Evolutionary conservation across 2,113 vertebrate species (phyloP), one percentile per base, ranked within the genome.

Genomic region (Climacteris rufus): DNA sequence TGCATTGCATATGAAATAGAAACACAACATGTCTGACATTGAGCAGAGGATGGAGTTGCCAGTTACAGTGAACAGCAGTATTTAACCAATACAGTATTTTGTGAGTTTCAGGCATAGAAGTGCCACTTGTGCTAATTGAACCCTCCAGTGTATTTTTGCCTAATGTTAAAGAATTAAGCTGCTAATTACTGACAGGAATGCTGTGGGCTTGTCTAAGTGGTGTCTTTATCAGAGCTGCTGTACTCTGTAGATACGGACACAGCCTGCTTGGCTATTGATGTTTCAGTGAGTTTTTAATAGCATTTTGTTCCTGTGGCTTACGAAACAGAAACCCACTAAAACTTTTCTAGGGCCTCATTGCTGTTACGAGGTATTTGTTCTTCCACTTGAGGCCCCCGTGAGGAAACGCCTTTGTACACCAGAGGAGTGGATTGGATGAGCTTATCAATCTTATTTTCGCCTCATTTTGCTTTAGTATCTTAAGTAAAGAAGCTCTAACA

Each of bases 361-460:
- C 95, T 77, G 86, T 97, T 96, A 76, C 77, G 68, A 94, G 59
- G 71, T 95, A 92, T 4, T 97, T 97, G 53, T 90, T 96, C 86
- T 97, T 95, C 90, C 56, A 87, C 10, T 63, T 95, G 93, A 70
- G 91, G 79, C 80, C 63, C 80, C 63, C 81, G 74, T 94, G 92
- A 45, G 83, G 14, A 93, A 96, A n/a, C 93, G 7, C 94, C 79
- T 95, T 94, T 27, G 61, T 42, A 69, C 53, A 91, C 49, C 65
- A 65, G 88, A 96, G 53, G 40, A 95, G 77, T 93, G 84, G 68
- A 56, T 72, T 95, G 63, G 74, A 49, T 97, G 90, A 97, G 35
- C 23, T 44, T 69, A 59, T 24, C 68, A 61, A 44, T 44, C 15
- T 74, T 83, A 9, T 70, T 87, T 71, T 89, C 75, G 12, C 11